These are phyloP conservation scores for Amia ocellicauda DNA, from an alignment of 2,113 vertebrate species.

Conservation along the genomic window DNA sequence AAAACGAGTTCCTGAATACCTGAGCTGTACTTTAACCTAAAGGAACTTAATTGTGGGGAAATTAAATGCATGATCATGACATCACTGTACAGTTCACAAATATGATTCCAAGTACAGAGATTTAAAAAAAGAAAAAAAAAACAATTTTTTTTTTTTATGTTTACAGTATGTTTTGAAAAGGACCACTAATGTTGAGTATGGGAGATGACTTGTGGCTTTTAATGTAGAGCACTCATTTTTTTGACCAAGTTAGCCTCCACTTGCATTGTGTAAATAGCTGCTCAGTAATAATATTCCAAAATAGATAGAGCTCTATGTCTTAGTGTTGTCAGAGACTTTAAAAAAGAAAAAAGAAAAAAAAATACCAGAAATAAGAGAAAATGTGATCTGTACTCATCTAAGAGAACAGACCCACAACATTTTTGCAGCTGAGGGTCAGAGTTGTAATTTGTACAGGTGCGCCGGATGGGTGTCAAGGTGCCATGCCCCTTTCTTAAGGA, in stretches of 20 bases:
- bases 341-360: slow-evolving; percentile 20
- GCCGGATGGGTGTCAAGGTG: too few species aligned
- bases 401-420: too few species aligned
- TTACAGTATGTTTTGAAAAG: slow-evolving; percentile 56
- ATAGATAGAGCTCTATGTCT: slow-evolving; percentile 47
- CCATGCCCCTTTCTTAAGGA: too few species aligned
- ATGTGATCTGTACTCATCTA: too few species aligned
- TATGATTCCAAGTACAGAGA: slow-evolving; percentile 35
- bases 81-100: slow-evolving; percentile 44
- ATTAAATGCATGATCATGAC: slow-evolving; percentile 49
- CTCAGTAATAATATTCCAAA: slow-evolving; percentile 59
- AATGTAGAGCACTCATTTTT: slow-evolving; percentile 48
- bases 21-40: slow-evolving; percentile 47
- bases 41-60: slow-evolving; percentile 34
- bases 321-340: slow-evolving; percentile 45
- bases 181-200: slow-evolving; percentile 62
- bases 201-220: slow-evolving; percentile 39
- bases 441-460: too few species aligned
- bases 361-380: too few species aligned
- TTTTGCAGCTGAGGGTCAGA: too few species aligned
- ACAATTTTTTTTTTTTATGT: slow-evolving; percentile 39
- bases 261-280: slow-evolving; percentile 66
- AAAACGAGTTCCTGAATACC: slow-evolving; percentile 40
- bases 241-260: slow-evolving; percentile 26
- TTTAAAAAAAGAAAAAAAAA: slow-evolving; percentile 25